phyloP scores from a whole-genome alignment of 2,797 vertebrate genomes.

The Urocyon cinereoargenteus region DNA sequence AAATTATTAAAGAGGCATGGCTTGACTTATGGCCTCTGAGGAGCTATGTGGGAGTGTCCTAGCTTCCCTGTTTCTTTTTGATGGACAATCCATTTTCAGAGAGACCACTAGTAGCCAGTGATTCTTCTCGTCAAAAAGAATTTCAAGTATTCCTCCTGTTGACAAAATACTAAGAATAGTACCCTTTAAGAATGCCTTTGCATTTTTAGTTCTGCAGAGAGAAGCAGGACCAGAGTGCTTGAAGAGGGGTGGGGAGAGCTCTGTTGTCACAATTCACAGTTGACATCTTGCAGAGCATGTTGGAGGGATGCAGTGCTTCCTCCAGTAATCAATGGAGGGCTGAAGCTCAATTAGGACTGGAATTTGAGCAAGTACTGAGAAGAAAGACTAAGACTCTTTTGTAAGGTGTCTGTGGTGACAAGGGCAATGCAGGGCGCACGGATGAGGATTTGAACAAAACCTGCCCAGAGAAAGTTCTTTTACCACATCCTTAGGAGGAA shows the following conservation, averaged over 20 bases:
- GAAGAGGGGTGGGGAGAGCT: not conserved
- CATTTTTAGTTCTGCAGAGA: not conserved
- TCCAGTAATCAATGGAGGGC: not conserved
- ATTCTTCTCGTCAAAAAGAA: not conserved
- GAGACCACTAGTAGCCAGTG: not conserved
- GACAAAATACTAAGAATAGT: not conserved
- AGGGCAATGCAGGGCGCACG: not conserved
- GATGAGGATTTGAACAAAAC: not conserved
- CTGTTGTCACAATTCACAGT: not conserved
- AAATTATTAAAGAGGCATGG: not conserved
- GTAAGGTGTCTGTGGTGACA: not conserved
- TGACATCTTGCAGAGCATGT: not conserved
- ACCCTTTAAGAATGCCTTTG: not conserved
- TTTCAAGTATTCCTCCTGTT: not conserved
- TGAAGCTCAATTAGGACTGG: not conserved
- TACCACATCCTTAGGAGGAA: constrained; percentile 27
- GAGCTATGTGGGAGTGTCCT: not conserved
- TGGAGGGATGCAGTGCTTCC: not conserved
- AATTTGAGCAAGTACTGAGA: not conserved
- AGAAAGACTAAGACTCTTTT: not conserved
- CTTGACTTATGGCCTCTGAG: not conserved
- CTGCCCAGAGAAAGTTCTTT: not conserved
- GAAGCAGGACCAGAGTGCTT: not conserved
- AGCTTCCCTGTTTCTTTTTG: not conserved
- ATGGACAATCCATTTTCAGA: not conserved